phyloP scores from a whole-genome alignment of 1,140 invertebrate species.

The Druon quercuslanigerum region DNA sequence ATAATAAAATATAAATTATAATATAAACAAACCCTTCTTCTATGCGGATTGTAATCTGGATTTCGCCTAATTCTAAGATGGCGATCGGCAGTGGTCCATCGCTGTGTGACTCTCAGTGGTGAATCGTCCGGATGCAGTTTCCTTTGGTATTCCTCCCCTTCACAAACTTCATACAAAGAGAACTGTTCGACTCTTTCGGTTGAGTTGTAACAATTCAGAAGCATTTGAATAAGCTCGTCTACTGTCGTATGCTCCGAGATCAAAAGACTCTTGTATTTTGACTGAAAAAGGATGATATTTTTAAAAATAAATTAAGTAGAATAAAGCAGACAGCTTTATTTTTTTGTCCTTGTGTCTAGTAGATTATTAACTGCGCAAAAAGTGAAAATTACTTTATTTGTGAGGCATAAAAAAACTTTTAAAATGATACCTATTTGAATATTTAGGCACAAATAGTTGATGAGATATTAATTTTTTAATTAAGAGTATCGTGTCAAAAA shows the following conservation, averaged over 20 bases:
- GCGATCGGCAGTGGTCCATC: conserved; percentile 82
- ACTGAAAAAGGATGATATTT: conserved; percentile 74
- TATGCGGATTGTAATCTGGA: conserved; percentile 83
- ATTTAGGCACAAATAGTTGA: no score
- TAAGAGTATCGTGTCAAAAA: no score
- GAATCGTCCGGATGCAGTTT: conserved; percentile 91
- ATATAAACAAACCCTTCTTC: conserved; percentile 75
- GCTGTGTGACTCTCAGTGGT: conserved; percentile 87
- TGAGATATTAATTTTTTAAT: no score
- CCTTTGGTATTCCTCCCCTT: conserved; percentile 85
- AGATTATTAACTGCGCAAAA: no score
- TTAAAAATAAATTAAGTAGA: background rate
- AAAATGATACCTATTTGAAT: no score
- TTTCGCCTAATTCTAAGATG: conserved; percentile 87
- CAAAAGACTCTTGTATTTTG: conserved; percentile 93
- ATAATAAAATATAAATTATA: conserved; percentile 12
- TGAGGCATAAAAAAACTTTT: no score
- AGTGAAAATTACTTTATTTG: no score
- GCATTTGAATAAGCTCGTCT: conserved; percentile 89
- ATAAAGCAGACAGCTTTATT: no score
- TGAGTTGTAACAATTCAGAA: conserved; percentile 90
- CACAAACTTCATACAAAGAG: conserved; percentile 89
- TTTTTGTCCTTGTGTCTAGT: no score
- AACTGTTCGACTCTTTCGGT: conserved; percentile 89
- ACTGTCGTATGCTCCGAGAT: conserved; percentile 93